phyloP scores from a whole-genome alignment of 2,888 invertebrate species.

The Thera obeliscata region DNA sequence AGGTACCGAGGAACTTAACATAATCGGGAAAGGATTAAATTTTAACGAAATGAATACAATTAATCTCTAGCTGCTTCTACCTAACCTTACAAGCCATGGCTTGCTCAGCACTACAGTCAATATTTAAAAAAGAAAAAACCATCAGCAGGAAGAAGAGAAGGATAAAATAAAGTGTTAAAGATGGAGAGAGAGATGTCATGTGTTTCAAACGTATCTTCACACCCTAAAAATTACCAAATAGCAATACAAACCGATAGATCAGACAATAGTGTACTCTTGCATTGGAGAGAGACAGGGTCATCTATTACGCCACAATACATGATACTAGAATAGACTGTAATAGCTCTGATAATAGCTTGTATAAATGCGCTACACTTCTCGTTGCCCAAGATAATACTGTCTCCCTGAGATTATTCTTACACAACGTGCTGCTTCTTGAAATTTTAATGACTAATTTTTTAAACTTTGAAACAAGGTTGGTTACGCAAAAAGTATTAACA shows the following conservation, averaged over 20 bases:
- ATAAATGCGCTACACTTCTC: slow-evolving; percentile 49
- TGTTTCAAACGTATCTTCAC: too few relatives aligned
- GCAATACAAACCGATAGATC: not conserved
- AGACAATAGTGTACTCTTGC: not conserved
- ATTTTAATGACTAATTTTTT: slow-evolving; percentile 35
- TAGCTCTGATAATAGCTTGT: slow-evolving; percentile 31
- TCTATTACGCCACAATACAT: slow-evolving; percentile 13
- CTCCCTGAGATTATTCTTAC: slow-evolving; percentile 45
- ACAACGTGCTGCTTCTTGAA: slow-evolving; percentile 44
- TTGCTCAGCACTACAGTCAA: too few relatives aligned
- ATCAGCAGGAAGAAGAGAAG: too few relatives aligned
- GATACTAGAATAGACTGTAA: slow-evolving; percentile 31
- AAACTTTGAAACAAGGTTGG: slow-evolving; percentile 44
- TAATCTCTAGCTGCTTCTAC: too few relatives aligned
- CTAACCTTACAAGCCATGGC: too few relatives aligned
- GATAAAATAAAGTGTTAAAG: too few relatives aligned
- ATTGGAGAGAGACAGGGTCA: slow-evolving; percentile 19
- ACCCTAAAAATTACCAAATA: not conserved
- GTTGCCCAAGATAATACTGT: slow-evolving; percentile 52
- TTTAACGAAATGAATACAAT: too few relatives aligned
- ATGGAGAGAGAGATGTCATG: too few relatives aligned
- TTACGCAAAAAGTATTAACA: slow-evolving; percentile 10
- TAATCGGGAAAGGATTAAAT: too few relatives aligned
- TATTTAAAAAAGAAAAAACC: too few relatives aligned
- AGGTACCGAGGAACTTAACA: too few relatives aligned